Evolutionary conservation across 1,140 invertebrate genomes (phyloP), one percentile per base, ranked within the genome.

Genomic region (Magallana ariakensis): DNA sequence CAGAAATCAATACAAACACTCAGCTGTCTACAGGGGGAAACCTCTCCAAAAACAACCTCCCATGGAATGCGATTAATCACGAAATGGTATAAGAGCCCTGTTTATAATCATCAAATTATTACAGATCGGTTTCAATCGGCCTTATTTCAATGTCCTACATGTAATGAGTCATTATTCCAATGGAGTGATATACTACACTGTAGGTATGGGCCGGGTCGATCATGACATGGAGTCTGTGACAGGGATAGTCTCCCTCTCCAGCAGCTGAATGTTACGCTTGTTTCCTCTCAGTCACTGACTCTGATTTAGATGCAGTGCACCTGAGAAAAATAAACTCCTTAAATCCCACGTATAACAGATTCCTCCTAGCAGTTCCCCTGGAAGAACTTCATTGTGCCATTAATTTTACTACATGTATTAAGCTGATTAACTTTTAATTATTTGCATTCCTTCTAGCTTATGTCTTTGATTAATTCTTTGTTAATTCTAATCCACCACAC

Each of bases 391-490:
- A 75, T 26, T 26, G 22, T 26, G 33, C 33, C 22, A 46, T 26
- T 75, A 75, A 22, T 22, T 11, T 13, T 26, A 75, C 66, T 75
- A 46, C 15, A 75, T 13, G 33, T 26, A 75, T 75, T 75, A 75
- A 75, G 19, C 66, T 75, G 66, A 75, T 75, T 75, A 75, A 22
- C 19, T 75, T 70, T 75, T 75, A 75, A 75, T 75, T 75, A 75
- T 22, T 75, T 19, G 22, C 66, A 75, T 75, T 75, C 66, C 66
- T 75, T 33, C 15, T 10, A 5, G 66, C 22, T 75, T 75, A 70
- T 75, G 22, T 26, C 66, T 66, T 33, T 75, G 66, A 75, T 26
- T 26, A 75, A 66, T 26, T 75, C 22, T 22, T 75, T 9, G 22
- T 75, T 10, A 75, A 75, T 75, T 75, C 19, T 26, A 75, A 75